phyloP scores from a whole-genome alignment of 1,140 invertebrate genomes.

The Teleogryllus occipitalis region DNA sequence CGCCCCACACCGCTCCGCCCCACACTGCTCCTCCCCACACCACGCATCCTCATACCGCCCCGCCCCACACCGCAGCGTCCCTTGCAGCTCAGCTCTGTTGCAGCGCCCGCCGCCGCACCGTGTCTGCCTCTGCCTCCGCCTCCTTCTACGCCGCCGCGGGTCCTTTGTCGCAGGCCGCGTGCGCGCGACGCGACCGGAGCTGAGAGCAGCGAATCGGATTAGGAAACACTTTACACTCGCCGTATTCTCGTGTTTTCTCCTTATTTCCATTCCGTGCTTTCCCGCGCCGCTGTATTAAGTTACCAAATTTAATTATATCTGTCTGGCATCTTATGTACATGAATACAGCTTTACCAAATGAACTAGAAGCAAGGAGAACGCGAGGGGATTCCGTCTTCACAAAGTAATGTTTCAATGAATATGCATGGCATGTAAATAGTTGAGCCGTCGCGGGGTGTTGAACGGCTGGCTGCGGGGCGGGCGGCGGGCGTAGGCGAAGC shows the following conservation, averaged over 20 bases:
- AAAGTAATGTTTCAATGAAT: conserved; percentile 6
- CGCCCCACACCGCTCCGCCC: too few relatives aligned
- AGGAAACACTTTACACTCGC: neutral
- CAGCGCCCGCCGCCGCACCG: too few relatives aligned
- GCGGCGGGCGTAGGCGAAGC: too few relatives aligned
- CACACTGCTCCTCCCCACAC: too few relatives aligned
- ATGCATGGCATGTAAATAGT: conserved; percentile 4
- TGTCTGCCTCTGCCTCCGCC: too few relatives aligned
- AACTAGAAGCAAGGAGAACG: neutral
- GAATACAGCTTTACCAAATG: conserved; percentile 4
- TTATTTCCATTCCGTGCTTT: neutral
- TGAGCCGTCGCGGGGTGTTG: conserved; percentile 2
- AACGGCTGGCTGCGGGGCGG: too few relatives aligned
- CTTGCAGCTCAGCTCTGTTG: too few relatives aligned
- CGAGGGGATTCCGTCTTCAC: neutral
- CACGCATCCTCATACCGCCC: too few relatives aligned
- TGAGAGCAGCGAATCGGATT: neutral
- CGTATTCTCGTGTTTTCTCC: neutral
- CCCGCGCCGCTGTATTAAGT: neutral
- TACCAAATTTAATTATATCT: conserved; percentile 6
- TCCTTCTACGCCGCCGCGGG: too few relatives aligned
- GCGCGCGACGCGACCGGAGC: too few relatives aligned
- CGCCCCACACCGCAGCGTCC: too few relatives aligned
- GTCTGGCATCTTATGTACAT: conserved; percentile 4
- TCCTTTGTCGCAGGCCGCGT: too few relatives aligned